These are phyloP conservation scores for Scrobipalpa atriplicella DNA, from an alignment of 2,888 invertebrate genomes.

Conservation along the genomic window DNA sequence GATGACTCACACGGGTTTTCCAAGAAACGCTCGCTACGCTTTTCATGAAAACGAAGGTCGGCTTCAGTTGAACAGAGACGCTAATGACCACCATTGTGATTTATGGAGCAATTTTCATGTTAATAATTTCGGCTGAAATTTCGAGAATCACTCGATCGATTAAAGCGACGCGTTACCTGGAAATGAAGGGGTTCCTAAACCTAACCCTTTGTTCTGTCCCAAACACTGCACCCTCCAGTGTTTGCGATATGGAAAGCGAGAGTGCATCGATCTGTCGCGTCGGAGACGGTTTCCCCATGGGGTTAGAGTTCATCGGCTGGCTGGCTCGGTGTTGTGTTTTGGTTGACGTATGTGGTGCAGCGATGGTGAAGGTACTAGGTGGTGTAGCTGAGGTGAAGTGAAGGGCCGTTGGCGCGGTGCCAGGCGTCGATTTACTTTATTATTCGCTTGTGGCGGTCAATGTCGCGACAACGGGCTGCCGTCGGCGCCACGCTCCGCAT, in stretches of 20 bases:
- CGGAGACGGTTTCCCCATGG: conserved; percentile 27
- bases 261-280: conserved; percentile 51
- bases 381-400: conserved; percentile 56
- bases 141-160: conserved; percentile 30
- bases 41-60: conserved; percentile 79
- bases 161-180: conserved; percentile 31
- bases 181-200: conserved; percentile 40
- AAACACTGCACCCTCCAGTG: conserved; percentile 52
- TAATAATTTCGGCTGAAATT: conserved; percentile 37
- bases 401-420: conserved; percentile 75
- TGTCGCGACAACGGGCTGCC: conserved; percentile 68
- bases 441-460: conserved; percentile 79
- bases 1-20: conserved; percentile 81
- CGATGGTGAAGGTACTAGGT: conserved; percentile 24
- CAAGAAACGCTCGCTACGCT: conserved; percentile 72
- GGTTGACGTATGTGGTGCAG: conserved; percentile 9
- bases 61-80: conserved; percentile 46
- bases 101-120: conserved; percentile 47
- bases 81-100: conserved; percentile 50
- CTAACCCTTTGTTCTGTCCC: conserved; percentile 52
- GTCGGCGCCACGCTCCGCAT: conserved; percentile 63
- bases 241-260: conserved; percentile 55
- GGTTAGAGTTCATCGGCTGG: conserved; percentile 44
- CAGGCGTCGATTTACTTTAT: conserved; percentile 78
- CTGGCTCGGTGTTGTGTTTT: conserved; percentile 35